Evolutionary conservation across 2,888 invertebrate genomes (phyloP).

Genomic region (Folsomia candida): DNA sequence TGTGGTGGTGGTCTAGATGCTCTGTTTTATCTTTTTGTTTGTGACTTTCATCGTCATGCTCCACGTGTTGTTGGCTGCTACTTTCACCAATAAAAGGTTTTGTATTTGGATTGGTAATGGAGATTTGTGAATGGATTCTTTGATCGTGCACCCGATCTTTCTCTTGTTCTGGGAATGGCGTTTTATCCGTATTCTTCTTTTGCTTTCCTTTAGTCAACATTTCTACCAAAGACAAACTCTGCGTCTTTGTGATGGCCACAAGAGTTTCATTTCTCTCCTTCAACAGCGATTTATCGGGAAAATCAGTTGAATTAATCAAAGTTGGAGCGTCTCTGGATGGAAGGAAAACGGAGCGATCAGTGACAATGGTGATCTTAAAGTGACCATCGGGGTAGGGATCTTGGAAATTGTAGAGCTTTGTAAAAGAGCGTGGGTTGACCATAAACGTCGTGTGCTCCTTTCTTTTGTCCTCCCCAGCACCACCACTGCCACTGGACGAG

Average conservation of each 20-base stretch:
- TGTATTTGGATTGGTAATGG: neutral
- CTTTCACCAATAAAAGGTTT: neutral
- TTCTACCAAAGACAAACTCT: too few relatives aligned
- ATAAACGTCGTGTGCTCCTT: constrained; percentile 30
- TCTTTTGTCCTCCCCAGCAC: constrained; percentile 4
- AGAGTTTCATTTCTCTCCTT: neutral
- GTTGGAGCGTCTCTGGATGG: constrained; percentile 43
- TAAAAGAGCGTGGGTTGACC: constrained; percentile 44
- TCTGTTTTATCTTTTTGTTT: neutral
- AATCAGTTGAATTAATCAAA: constrained; percentile 28
- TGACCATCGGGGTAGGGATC: constrained; percentile 25
- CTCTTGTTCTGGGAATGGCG: neutral
- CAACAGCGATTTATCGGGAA: constrained; percentile 11
- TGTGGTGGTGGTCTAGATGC: neutral
- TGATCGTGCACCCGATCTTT: neutral
- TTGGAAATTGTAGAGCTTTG: constrained; percentile 39
- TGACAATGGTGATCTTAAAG: constrained; percentile 42
- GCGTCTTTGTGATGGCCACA: neutral
- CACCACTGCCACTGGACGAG: neutral
- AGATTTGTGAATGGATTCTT: constrained; percentile 5
- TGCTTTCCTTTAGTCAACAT: neutral
- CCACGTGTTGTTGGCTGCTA: neutral
- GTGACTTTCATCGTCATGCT: neutral
- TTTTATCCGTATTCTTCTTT: neutral
- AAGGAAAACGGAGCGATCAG: constrained; percentile 43